Evolutionary conservation across 2,888 invertebrate genomes (phyloP).

Genomic region (Barypeithes pellucidus): DNA sequence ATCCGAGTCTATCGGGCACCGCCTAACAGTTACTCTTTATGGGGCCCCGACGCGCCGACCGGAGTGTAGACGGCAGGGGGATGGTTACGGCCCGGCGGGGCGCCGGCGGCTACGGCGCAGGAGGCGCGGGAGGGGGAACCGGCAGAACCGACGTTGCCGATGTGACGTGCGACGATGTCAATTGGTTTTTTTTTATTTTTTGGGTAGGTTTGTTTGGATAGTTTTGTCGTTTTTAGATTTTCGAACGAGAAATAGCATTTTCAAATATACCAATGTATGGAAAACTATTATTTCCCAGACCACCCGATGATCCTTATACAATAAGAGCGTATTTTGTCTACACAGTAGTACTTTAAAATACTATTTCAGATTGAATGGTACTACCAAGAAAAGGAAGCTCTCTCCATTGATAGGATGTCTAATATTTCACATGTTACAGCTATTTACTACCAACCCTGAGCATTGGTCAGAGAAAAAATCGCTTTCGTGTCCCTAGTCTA

Average conservation of each 20-base stretch:
- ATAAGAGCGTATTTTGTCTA: too few species aligned
- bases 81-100: constrained; percentile 70
- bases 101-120: constrained; percentile 61
- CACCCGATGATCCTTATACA: too few species aligned
- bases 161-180: constrained; percentile 21
- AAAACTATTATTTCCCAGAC: too few species aligned
- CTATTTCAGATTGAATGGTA: too few species aligned
- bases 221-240: constrained; percentile 32
- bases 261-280: too few species aligned
- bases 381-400: too few species aligned
- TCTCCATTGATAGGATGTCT: too few species aligned
- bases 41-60: constrained; percentile 66
- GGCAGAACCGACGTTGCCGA: constrained; percentile 46
- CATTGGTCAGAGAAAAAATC: too few species aligned
- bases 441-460: too few species aligned
- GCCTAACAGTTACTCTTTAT: constrained; percentile 54
- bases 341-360: too few species aligned
- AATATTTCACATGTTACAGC: too few species aligned
- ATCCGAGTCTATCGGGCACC: constrained; percentile 35
- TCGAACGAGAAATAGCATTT: constrained; percentile 3
- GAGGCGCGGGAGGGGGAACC: constrained; percentile 45
- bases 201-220: constrained; percentile 18
- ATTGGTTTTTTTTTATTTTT: constrained; percentile 29
- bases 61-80: constrained; percentile 69
- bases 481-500: too few species aligned